phyloP scores from a whole-genome alignment of 2,888 invertebrate genomes.

The Papilio gigon region DNA sequence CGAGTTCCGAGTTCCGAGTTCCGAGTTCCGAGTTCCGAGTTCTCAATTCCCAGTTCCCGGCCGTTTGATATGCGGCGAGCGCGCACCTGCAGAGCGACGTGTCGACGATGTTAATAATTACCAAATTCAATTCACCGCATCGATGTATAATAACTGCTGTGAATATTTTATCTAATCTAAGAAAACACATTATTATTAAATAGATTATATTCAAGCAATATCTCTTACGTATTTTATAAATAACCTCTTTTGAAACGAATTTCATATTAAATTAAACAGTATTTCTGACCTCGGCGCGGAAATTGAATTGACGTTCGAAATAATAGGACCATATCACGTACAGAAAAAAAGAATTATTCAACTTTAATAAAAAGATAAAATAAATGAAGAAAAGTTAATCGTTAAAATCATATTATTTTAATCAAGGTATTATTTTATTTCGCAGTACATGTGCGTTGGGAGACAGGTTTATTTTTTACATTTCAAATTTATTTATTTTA shows the following conservation, averaged over 20 bases:
- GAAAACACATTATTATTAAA: no score
- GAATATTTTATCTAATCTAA: neutral
- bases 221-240: no score
- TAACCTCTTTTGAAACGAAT: neutral
- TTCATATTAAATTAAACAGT: neutral
- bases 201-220: no score
- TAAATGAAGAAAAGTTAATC: no score
- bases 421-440: neutral
- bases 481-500: no score
- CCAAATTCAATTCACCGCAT: conserved; percentile 1
- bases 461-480: no score
- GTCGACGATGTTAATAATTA: conserved; percentile 17
- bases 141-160: neutral
- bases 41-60: neutral
- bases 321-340: neutral
- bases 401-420: neutral
- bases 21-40: neutral
- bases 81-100: conserved; percentile 10
- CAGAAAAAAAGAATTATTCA: neutral
- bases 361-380: neutral
- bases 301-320: conserved; percentile 2
- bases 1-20: neutral
- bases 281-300: neutral
- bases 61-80: conserved; percentile 8
- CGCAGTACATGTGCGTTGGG: no score